phyloP scores from a whole-genome alignment of 1,140 invertebrate genomes.

The Diachasma alloeum region DNA sequence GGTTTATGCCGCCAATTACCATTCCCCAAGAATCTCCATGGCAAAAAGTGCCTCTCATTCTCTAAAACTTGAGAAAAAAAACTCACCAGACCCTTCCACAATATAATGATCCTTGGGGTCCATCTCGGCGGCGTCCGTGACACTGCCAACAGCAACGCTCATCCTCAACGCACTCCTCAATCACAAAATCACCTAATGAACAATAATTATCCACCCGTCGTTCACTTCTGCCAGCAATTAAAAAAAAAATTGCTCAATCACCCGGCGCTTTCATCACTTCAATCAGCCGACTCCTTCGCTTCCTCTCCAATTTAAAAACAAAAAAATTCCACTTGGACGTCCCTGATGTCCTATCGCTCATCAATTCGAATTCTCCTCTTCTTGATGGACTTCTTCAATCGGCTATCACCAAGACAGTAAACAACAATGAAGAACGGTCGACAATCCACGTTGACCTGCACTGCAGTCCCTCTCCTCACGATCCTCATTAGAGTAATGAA shows the following conservation, averaged over 20 bases:
- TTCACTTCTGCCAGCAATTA: too few relatives aligned
- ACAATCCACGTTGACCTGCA: not conserved
- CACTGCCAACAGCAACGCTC: conserved; percentile 47
- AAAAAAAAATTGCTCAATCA: too few relatives aligned
- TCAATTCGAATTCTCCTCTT: not conserved
- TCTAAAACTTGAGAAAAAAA: not conserved
- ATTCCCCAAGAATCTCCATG: not conserved
- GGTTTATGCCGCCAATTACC: not conserved
- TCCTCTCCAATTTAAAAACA: too few relatives aligned
- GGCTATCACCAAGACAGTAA: not conserved
- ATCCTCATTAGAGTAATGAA: conserved; percentile 6
- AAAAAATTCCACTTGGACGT: not conserved
- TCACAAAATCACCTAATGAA: not conserved
- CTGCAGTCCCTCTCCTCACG: not conserved
- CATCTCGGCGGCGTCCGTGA: conserved; percentile 55
- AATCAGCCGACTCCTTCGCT: too few relatives aligned
- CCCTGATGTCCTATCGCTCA: not conserved
- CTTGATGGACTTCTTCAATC: not conserved
- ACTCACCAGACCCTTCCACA: conserved; percentile 52
- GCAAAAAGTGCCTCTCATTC: too few relatives aligned
- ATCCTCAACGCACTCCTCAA: conserved; percentile 33
- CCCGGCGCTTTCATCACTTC: too few relatives aligned
- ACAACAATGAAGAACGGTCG: not conserved
- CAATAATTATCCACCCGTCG: not conserved
- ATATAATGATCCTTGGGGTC: conserved; percentile 58